Evolutionary conservation across 2,888 invertebrate genomes (phyloP), one percentile per base, ranked within the genome.

Genomic region (Lasioglossum leucozonium): DNA sequence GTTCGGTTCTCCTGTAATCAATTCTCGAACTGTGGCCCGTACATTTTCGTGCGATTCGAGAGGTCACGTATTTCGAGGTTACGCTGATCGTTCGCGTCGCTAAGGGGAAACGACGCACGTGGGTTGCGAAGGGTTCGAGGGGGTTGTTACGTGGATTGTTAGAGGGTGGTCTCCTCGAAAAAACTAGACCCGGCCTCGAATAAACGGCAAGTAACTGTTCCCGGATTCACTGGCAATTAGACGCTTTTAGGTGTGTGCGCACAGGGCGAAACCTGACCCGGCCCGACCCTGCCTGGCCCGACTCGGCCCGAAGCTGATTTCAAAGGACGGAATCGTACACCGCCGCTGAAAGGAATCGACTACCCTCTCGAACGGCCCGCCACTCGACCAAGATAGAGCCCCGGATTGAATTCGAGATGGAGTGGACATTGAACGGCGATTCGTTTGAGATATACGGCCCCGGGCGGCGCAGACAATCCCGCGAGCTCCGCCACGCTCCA

Each of bases 161-260:
- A 58, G n/a, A 3, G 65, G 1, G 22, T 18, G 16, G 55, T 77
- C 30, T 30, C 26, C 26, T 44, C 65, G 26, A 78, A 78, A n/a
- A 74, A 82, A 82, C 51, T 55, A 51, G 62, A n/a, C 51, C 72
- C 71, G 37, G 51, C 34, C 58, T 71, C 84, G 69, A 77, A 82
- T 84, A 77, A 82, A 82, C 84, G 82, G 82, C 82, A 84, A 84
- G 82, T 77, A 82, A 71, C 82, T 77, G 67, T 77, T 42, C 77
- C 72, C 44, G 74, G 58, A 84, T 79, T 76, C 18, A 58, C 55
- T 72, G 79, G 79, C 85, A 79, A 87, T 87, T 87, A 87, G 85
- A 72, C 82, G 76, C 75, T 88, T 87, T 79, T 85, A 72, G 79
- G 40, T 72, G 34, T 72, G 34, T 30, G n/a, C 34, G 18, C 0